These are phyloP conservation scores for Grammomys dolichurus DNA, from an alignment of 2,113 vertebrate genomes.

Conservation along the genomic window DNA sequence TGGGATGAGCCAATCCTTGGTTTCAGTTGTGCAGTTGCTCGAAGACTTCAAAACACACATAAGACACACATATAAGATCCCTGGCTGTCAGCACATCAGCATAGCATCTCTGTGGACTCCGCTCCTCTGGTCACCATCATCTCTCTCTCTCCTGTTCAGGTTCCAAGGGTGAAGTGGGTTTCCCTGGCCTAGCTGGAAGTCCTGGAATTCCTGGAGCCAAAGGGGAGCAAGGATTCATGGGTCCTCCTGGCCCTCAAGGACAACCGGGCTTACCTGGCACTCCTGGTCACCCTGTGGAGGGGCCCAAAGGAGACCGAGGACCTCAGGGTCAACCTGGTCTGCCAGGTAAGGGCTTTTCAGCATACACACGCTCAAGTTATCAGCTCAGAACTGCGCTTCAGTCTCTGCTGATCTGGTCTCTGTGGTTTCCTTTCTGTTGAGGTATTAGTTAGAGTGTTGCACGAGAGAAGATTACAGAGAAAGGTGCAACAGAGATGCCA, in stretches of 20 bases:
- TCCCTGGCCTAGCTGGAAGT: conserved; percentile 94
- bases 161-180: conserved; percentile 92
- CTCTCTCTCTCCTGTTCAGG: conserved; percentile 86
- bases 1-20: rapidly evolving
- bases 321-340: conserved; percentile 90
- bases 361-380: too few species aligned
- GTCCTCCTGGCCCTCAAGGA: conserved; percentile 90
- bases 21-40: rapidly evolving
- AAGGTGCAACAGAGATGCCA: rapidly evolving
- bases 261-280: conserved; percentile 90
- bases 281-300: conserved; percentile 90
- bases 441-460: too few species aligned
- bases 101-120: not conserved
- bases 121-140: not conserved
- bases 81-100: rapidly evolving
- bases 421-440: not conserved
- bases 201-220: conserved; percentile 94
- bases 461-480: not conserved
- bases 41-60: not conserved
- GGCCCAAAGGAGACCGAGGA: conserved; percentile 96
- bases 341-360: conserved; percentile 86
- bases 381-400: rapidly evolving
- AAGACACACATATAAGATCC: not conserved
- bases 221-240: conserved; percentile 93
- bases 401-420: not conserved